Conservation (phyloP, 2,113 vertebrate genomes). For the Microtus ochrogaster region DNA sequence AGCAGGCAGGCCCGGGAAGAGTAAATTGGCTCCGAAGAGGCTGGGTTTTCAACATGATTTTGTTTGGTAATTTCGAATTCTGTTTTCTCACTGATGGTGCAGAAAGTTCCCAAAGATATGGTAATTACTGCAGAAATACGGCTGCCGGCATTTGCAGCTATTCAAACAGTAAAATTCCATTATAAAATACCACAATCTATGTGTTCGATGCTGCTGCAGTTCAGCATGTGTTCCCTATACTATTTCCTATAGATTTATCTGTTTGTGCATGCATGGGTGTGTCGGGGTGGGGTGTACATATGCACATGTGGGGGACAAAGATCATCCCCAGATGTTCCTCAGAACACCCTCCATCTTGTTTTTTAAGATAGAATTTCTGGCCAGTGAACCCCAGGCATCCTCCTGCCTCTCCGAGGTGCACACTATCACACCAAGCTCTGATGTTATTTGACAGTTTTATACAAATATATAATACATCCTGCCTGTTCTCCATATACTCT, state of each 20-base stretch:
- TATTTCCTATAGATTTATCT: neutral
- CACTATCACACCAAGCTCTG: neutral
- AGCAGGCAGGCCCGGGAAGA: constrained; percentile 48
- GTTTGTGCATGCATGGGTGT: neutral
- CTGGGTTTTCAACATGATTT: constrained; percentile 69
- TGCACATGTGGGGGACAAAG: neutral
- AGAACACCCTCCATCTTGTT: neutral
- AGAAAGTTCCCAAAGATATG: constrained; percentile 76
- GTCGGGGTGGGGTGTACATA: too few species aligned
- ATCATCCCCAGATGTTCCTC: neutral
- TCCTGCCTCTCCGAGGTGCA: neutral
- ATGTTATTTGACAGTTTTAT: neutral
- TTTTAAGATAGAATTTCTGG: neutral
- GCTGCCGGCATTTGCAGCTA: constrained; percentile 54
- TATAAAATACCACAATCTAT: neutral
- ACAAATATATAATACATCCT: neutral
- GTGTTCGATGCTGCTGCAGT: neutral
- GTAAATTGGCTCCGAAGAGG: constrained; percentile 57
- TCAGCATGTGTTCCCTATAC: neutral
- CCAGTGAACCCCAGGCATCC: neutral
- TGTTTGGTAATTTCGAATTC: constrained; percentile 76
- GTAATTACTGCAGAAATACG: constrained; percentile 76
- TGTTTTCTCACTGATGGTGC: constrained; percentile 74
- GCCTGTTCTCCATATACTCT: neutral
- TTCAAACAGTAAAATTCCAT: constrained; percentile 63